These are phyloP conservation scores for Enteromius paludinosus DNA, from an alignment of 2,797 vertebrate genomes.

Conservation along the genomic window DNA sequence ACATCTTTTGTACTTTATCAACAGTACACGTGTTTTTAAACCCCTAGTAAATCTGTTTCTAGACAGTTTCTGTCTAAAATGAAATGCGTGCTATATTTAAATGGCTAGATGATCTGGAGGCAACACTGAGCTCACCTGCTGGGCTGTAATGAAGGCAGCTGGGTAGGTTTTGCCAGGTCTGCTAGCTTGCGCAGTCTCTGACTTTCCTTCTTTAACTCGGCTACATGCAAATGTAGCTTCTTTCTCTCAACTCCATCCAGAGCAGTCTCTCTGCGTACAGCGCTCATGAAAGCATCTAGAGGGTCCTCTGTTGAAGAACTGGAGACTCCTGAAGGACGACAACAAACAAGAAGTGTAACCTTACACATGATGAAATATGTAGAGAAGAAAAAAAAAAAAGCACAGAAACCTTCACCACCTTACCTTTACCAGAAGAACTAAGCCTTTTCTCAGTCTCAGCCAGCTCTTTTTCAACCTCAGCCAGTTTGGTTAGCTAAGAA, in stretches of 20 bases:
- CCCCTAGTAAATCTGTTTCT: neutral
- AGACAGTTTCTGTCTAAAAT: neutral
- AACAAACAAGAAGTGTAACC: neutral
- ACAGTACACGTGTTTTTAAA: neutral
- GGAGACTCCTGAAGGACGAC: slow-evolving; percentile 70
- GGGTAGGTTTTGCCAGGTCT: slow-evolving; percentile 88
- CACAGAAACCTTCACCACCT: slow-evolving; percentile 43
- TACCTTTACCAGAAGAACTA: slow-evolving; percentile 83
- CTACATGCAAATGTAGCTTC: slow-evolving; percentile 88
- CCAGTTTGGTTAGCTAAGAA: slow-evolving; percentile 86
- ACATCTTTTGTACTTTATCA: neutral
- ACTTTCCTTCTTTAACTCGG: slow-evolving; percentile 88
- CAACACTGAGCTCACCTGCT: slow-evolving; percentile 73
- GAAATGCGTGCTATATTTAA: neutral
- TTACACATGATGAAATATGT: neutral
- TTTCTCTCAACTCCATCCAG: slow-evolving; percentile 89
- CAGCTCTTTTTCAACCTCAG: slow-evolving; percentile 87
- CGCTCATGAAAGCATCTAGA: slow-evolving; percentile 94
- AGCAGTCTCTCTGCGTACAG: slow-evolving; percentile 82
- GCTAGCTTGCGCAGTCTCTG: slow-evolving; percentile 88
- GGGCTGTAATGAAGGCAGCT: slow-evolving; percentile 86
- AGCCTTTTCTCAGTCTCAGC: slow-evolving; percentile 87
- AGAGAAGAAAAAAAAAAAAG: neutral
- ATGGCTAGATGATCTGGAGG: neutral
- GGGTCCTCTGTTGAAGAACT: slow-evolving; percentile 85